phyloP scores from a whole-genome alignment of 2,888 invertebrate species.

The Drosophila melanosoma region DNA sequence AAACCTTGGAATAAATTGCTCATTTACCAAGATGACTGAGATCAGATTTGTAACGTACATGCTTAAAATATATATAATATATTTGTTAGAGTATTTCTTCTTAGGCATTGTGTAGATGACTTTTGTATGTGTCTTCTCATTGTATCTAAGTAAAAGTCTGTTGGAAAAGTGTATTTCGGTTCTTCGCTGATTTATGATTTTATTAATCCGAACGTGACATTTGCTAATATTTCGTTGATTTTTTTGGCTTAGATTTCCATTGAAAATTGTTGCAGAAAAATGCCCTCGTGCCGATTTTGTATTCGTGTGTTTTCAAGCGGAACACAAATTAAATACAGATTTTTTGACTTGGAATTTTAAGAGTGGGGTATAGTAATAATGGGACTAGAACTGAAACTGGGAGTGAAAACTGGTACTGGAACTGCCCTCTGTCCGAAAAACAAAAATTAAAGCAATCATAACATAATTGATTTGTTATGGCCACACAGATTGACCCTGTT shows the following conservation, averaged over 20 bases:
- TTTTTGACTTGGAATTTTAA: constrained; percentile 8
- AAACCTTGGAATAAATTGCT: neutral
- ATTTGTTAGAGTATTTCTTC: neutral
- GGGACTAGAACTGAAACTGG: constrained; percentile 15
- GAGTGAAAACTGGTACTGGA: constrained; percentile 17
- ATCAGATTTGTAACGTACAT: neutral
- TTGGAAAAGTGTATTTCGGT: neutral
- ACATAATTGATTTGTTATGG: constrained; percentile 58
- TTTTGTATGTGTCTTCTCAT: neutral
- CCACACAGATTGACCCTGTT: constrained; percentile 37
- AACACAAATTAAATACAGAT: constrained; percentile 48
- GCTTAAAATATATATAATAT: neutral
- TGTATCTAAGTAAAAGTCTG: constrained; percentile 11
- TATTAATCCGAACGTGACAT: constrained; percentile 67
- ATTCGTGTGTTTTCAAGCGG: constrained; percentile 27
- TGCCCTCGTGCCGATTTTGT: constrained; percentile 44
- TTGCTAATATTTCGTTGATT: constrained; percentile 55
- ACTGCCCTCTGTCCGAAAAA: constrained; percentile 22
- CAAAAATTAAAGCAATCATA: constrained; percentile 22
- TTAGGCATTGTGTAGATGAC: neutral
- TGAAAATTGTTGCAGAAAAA: constrained; percentile 17
- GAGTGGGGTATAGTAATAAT: neutral
- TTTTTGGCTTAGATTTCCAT: constrained; percentile 1
- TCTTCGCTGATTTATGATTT: constrained; percentile 49
- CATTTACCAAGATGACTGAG: neutral